phyloP scores from a whole-genome alignment of 1,140 invertebrate species.

The Campoletis sonorensis region DNA sequence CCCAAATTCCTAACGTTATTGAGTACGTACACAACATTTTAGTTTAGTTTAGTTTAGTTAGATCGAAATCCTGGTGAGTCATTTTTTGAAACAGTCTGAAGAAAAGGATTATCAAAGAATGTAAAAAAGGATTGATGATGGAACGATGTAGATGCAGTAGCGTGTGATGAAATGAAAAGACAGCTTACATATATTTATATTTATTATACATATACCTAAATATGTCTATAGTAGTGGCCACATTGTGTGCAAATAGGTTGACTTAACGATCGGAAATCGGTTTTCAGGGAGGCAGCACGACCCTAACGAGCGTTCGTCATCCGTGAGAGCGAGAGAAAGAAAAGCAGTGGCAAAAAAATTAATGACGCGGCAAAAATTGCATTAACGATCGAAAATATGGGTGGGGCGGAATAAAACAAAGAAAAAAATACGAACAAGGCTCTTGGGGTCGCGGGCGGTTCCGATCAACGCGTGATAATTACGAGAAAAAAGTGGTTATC shows the following conservation, averaged over 20 bases:
- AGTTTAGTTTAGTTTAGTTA: too few relatives aligned
- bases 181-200: too few relatives aligned
- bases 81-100: not conserved
- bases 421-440: constrained; percentile 15
- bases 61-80: too few relatives aligned
- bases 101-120: not conserved
- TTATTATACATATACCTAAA: too few relatives aligned
- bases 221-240: constrained; percentile 33
- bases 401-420: constrained; percentile 14
- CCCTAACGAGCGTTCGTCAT: constrained; percentile 43
- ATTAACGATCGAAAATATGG: constrained; percentile 53
- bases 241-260: constrained; percentile 49
- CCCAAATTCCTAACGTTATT: too few relatives aligned
- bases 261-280: constrained; percentile 57
- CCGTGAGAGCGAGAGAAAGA: constrained; percentile 2
- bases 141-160: not conserved
- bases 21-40: not conserved
- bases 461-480: constrained; percentile 33
- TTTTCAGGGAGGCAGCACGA: constrained; percentile 48
- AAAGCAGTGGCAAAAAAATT: constrained; percentile 52
- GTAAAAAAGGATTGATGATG: not conserved
- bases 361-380: constrained; percentile 55
- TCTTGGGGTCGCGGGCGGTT: not conserved
- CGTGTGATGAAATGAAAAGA: not conserved
- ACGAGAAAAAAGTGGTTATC: constrained; percentile 35